Evolutionary conservation across 2,797 vertebrate genomes (phyloP).

Genomic region (Sciurus vulgaris): DNA sequence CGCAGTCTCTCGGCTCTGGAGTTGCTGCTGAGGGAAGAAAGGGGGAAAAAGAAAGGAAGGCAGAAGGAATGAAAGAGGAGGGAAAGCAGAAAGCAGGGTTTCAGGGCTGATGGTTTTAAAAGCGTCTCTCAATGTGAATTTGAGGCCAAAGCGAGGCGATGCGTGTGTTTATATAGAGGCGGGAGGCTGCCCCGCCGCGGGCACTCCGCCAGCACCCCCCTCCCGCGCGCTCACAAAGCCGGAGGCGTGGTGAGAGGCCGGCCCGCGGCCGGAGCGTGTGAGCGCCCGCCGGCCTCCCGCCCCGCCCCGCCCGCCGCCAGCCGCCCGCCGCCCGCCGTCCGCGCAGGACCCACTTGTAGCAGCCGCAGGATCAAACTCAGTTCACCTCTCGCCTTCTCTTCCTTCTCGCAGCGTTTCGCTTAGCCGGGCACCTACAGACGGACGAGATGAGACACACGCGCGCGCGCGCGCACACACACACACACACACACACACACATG

Average conservation of each 20-base stretch:
- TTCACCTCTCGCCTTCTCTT: conserved; percentile 79
- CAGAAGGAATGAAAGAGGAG: conserved; percentile 67
- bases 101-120: conserved; percentile 83
- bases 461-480: neutral
- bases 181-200: conserved; percentile 92
- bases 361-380: conserved; percentile 82
- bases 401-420: conserved; percentile 70
- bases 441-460: conserved; percentile 72
- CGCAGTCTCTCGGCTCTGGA: conserved; percentile 79
- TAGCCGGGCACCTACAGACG: conserved; percentile 79
- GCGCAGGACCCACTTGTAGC: conserved; percentile 81
- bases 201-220: conserved; percentile 89
- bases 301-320: conserved; percentile 69
- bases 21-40: conserved; percentile 78
- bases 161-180: conserved; percentile 98
- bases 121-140: conserved; percentile 90
- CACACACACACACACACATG: conserved; percentile 28
- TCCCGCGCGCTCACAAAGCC: conserved; percentile 84
- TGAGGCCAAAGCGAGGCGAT: conserved; percentile 89
- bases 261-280: conserved; percentile 92
- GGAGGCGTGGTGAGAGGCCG: conserved; percentile 90
- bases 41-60: conserved; percentile 46
- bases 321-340: conserved; percentile 72
- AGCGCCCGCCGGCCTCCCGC: conserved; percentile 88
- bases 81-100: conserved; percentile 81